Percentiles rank a stretch among this genome's conserved stretches.
phyloP scores from a whole-genome alignment of 2,888 invertebrate genomes.

The Cheilosia scutellata region DNA sequence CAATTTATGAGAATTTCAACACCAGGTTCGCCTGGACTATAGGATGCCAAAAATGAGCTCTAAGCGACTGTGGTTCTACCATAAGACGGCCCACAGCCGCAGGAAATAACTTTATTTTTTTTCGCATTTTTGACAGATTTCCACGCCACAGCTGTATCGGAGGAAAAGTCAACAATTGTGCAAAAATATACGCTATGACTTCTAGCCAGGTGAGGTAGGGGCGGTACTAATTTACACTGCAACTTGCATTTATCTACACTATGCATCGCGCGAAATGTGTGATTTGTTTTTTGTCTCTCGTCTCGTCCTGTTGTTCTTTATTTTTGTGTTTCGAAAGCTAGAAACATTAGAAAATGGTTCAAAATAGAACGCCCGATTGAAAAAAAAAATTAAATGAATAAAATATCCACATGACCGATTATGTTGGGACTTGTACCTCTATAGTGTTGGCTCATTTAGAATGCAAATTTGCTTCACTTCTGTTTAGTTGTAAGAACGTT shows the following conservation, averaged over 20 bases:
- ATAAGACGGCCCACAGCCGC: conserved; percentile 13
- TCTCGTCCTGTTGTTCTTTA: conserved; percentile 42
- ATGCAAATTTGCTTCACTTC: conserved; percentile 41
- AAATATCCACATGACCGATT: conserved; percentile 57
- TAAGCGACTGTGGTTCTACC: conserved; percentile 12
- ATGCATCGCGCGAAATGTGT: conserved; percentile 34
- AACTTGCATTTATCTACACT: conserved; percentile 32
- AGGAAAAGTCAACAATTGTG: conserved; percentile 50
- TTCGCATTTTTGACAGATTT: conserved; percentile 68
- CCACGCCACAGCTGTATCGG: not conserved
- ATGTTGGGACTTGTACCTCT: conserved; percentile 23
- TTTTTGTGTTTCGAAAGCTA: conserved; percentile 3
- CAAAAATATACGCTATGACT: conserved; percentile 34
- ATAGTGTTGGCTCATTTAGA: conserved; percentile 59
- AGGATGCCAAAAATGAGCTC: conserved; percentile 28
- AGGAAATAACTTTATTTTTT: conserved; percentile 31
- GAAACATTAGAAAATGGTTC: conserved; percentile 38
- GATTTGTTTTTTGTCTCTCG: conserved; percentile 12
- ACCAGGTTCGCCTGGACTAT: conserved; percentile 40
- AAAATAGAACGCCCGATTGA: conserved; percentile 8
- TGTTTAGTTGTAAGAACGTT: conserved; percentile 4
- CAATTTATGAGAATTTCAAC: conserved; percentile 71
- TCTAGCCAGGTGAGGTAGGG: conserved; percentile 18
- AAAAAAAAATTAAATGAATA: conserved; percentile 36
- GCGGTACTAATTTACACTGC: conserved; percentile 44